phyloP scores from a whole-genome alignment of 2,797 vertebrate species.

The Numenius phaeopus region DNA sequence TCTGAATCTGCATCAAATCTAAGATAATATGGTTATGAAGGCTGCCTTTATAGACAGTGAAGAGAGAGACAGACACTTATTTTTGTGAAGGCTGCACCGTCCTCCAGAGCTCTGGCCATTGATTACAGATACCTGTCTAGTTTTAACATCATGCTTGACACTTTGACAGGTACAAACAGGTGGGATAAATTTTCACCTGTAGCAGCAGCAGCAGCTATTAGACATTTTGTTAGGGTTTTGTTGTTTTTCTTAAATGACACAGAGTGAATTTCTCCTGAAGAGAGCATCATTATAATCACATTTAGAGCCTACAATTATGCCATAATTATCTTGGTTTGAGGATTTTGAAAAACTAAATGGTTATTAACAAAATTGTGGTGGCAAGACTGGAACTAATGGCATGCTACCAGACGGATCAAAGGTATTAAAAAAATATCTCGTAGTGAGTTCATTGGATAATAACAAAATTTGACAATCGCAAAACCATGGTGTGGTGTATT shows the following conservation, averaged over 20 bases:
- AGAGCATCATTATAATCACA: constrained; percentile 1
- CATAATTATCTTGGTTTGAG: constrained; percentile 4
- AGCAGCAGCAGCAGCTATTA: neutral
- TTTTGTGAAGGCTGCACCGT: neutral
- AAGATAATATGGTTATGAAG: neutral
- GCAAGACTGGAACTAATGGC: constrained; percentile 7
- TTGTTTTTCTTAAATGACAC: neutral
- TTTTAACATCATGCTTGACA: neutral
- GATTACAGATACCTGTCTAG: neutral
- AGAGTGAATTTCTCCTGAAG: neutral
- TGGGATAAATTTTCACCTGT: neutral
- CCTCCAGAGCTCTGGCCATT: neutral
- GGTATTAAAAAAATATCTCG: neutral
- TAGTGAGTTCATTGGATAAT: neutral
- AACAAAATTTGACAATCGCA: neutral
- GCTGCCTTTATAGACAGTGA: neutral
- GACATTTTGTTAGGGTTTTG: neutral
- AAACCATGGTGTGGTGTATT: neutral
- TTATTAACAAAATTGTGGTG: neutral
- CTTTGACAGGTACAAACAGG: neutral
- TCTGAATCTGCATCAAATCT: neutral
- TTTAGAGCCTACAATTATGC: neutral
- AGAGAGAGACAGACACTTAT: neutral
- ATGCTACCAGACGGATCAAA: neutral
- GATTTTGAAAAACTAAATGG: neutral